These are phyloP conservation scores for Pseudomugil tenellus DNA, from an alignment of 2,797 vertebrate species.

Conservation along the genomic window DNA sequence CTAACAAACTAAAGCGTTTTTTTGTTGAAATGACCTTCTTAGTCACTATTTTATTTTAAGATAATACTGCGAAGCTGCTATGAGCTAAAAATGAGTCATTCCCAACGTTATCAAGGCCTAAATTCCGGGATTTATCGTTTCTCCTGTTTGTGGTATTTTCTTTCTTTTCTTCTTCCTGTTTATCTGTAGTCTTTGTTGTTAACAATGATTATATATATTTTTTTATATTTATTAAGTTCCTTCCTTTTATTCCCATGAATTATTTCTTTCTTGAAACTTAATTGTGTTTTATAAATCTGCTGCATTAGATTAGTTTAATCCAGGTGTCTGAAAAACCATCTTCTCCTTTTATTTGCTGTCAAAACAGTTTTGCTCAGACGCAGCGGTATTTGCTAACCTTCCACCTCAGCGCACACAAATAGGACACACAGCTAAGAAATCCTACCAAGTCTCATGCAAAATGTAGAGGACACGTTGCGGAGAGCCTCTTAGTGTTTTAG, in stretches of 20 bases:
- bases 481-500: background rate
- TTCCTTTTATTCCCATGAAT: too few relatives aligned
- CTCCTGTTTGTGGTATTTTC: background rate
- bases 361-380: slow-evolving; percentile 9
- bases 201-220: background rate
- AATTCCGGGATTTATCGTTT: too few relatives aligned
- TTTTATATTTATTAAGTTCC: too few relatives aligned
- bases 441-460: slow-evolving; percentile 27
- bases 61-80: too few relatives aligned
- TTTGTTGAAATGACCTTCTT: too few relatives aligned
- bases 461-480: slow-evolving; percentile 26
- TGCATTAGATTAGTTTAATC: background rate
- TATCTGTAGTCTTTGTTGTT: background rate
- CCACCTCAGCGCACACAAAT: slow-evolving; percentile 28
- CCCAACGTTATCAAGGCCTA: too few relatives aligned
- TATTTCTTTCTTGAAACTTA: too few relatives aligned
- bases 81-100: too few relatives aligned
- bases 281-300: background rate
- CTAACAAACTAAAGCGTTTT: too few relatives aligned
- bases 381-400: slow-evolving; percentile 4
- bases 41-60: too few relatives aligned
- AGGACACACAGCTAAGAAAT: slow-evolving; percentile 2
- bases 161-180: background rate
- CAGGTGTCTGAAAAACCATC: background rate
- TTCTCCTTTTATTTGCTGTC: slow-evolving; percentile 7